These are phyloP conservation scores for Amphilophus citrinellus DNA, from an alignment of 2,113 vertebrate genomes.

Conservation along the genomic window DNA sequence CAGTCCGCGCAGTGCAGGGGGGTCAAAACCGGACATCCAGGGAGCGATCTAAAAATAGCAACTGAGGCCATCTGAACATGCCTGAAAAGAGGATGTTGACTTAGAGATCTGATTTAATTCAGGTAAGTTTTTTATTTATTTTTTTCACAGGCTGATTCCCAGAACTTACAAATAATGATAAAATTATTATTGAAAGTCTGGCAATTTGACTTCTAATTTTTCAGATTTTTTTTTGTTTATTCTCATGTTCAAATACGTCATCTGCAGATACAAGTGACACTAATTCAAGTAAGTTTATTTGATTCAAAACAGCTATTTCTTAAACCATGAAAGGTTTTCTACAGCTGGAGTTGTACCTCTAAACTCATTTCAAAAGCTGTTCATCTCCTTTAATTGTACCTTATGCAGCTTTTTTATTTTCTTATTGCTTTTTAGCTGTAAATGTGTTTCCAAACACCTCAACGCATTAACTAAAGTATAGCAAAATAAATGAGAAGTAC, in stretches of 20 bases:
- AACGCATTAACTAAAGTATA: not conserved
- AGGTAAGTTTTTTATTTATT: not conserved
- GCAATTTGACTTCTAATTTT: not conserved
- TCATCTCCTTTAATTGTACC: not conserved
- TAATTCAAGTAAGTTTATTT: not conserved
- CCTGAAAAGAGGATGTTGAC: not conserved
- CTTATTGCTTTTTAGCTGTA: not conserved
- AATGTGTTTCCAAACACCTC: not conserved
- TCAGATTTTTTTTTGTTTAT: not conserved
- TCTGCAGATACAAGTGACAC: not conserved
- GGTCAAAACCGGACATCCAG: not conserved
- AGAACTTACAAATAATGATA: not conserved
- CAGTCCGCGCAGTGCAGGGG: not conserved
- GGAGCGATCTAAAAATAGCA: not conserved
- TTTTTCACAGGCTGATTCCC: not conserved
- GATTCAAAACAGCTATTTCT: not conserved
- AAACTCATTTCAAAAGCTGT: not conserved
- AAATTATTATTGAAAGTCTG: not conserved
- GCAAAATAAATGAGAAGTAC: not conserved
- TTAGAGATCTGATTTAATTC: not conserved
- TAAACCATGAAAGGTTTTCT: not conserved
- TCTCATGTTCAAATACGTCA: not conserved
- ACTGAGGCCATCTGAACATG: not conserved
- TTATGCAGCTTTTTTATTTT: not conserved
- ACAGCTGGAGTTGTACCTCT: not conserved